phyloP scores from a whole-genome alignment of 1,140 invertebrate genomes.

The Calliphora vicina region DNA sequence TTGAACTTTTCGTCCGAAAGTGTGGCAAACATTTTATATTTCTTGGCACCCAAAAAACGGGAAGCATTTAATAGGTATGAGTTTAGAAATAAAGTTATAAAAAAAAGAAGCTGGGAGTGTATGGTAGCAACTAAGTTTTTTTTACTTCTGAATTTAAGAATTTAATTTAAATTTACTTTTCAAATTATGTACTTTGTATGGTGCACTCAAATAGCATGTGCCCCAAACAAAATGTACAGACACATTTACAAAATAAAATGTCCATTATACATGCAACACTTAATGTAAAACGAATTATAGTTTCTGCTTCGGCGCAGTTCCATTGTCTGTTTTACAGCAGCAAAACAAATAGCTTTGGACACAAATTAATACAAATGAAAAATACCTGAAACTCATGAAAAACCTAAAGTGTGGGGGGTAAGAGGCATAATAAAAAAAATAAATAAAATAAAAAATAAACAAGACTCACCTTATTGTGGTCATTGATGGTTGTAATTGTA shows the following conservation, averaged over 20 bases:
- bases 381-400: not conserved
- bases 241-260: too few species aligned
- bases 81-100: too few species aligned
- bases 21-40: too few species aligned
- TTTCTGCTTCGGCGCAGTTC: slow-evolving; percentile 2
- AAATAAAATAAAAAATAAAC: not conserved
- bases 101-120: too few species aligned
- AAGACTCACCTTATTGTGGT: slow-evolving; percentile 22
- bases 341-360: not conserved
- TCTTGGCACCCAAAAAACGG: too few species aligned
- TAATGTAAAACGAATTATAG: not conserved
- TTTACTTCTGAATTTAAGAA: too few species aligned
- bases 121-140: too few species aligned
- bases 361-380: not conserved
- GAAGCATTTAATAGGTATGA: too few species aligned
- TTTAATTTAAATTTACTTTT: too few species aligned
- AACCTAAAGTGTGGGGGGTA: not conserved
- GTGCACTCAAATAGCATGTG: too few species aligned
- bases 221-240: too few species aligned
- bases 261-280: not conserved
- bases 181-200: not conserved
- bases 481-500: not conserved
- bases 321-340: not conserved
- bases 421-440: not conserved
- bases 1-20: too few species aligned